phyloP scores from a whole-genome alignment of 2,888 invertebrate genomes.

The Mystacides longicornis region DNA sequence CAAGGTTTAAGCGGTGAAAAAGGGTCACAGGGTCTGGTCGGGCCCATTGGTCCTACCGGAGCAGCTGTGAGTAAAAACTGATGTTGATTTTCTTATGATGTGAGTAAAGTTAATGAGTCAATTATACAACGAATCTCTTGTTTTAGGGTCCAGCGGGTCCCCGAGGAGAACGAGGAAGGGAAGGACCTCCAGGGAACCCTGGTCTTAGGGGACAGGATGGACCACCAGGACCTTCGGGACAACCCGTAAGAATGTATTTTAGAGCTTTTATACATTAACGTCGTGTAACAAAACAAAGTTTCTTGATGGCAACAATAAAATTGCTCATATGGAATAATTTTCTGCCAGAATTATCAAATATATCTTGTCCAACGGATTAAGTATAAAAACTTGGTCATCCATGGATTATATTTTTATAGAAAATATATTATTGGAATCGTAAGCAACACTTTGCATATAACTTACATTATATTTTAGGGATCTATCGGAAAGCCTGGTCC shows the following conservation, averaged over 20 bases:
- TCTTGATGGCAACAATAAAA: no score
- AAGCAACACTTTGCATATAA: no score
- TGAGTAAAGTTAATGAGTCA: background rate
- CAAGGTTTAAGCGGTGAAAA: constrained; percentile 70
- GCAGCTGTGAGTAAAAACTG: constrained; percentile 47
- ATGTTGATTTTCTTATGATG: background rate
- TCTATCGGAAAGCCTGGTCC: constrained; percentile 74
- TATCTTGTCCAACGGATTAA: no score
- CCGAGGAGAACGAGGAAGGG: constrained; percentile 77
- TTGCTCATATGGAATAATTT: no score
- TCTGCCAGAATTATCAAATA: no score
- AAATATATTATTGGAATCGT: no score
- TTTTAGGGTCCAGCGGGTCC: constrained; percentile 68
- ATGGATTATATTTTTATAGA: no score
- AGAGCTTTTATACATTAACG: no score
- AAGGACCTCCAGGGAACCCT: constrained; percentile 70
- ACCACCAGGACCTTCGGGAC: constrained; percentile 67
- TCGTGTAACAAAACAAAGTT: no score
- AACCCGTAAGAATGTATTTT: constrained; percentile 48
- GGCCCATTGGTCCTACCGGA: constrained; percentile 65
- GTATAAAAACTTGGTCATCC: no score
- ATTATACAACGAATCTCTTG: background rate
- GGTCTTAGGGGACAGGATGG: constrained; percentile 77
- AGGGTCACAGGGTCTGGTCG: constrained; percentile 58
- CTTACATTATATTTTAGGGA: constrained; percentile 45